Base-by-base conservation (phyloP, 1,140 invertebrate genomes). In the Drosophila navojoa region DNA sequence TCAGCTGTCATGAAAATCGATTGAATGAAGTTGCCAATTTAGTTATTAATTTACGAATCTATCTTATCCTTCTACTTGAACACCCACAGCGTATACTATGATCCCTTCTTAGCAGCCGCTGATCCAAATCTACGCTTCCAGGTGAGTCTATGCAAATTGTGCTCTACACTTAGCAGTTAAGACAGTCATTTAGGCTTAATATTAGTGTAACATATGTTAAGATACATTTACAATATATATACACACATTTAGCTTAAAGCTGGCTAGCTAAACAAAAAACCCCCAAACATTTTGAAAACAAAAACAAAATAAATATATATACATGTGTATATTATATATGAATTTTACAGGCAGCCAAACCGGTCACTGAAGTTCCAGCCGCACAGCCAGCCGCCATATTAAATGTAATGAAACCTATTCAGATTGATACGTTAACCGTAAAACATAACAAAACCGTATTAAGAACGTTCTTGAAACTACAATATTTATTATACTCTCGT, bases 71-170 rank as follows among this genome's bases (percentile, higher is more conserved):
- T 89, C 63, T 79, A 57, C 60, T 50, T 13, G 38, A 40, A 57
- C 22, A 29, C 90, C 93, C 93, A 91, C 94, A 97, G 97, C 93
- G 96, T 98, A 76, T 98, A 98, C 94, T 98, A 98, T 94, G 98
- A 99, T 94, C 97, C 97, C 81, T 98, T 98, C 94, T 93, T 98
- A 94, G 96, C 96, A 90, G 96, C 96, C 60, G 96, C 95, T 91
- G 96, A 97, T 93, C 96, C 96, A 77, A 96, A 97, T 93, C 97
- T 97, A 93, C 96, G 97, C 94, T 94, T 98, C 90, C 97, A 98
- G 96, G 90, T 91, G 76, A 91, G 84, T 90, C 10, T 47, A 50
- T 19, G 15, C 11, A 10, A 50, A 45, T 19, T 67, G 44, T 63
- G 29, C n/a, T 9, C 22, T 0, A 32, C n/a, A 16, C 9, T 22